These are phyloP conservation scores for Malacoctenus gilli DNA, from an alignment of 2,797 vertebrate genomes.

Conservation along the genomic window DNA sequence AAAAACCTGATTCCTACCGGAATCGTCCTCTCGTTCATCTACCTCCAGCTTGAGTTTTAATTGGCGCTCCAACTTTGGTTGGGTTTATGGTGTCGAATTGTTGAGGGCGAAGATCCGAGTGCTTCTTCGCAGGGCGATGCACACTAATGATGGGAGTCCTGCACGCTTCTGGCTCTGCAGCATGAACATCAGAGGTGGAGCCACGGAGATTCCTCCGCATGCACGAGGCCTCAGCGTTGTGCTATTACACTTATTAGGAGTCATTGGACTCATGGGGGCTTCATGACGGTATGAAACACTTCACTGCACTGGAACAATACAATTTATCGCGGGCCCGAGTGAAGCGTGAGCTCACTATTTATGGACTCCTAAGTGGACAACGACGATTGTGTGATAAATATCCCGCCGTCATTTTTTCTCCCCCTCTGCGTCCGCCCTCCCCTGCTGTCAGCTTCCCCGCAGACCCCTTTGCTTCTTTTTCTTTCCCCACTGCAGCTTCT, in stretches of 20 bases:
- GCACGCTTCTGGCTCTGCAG: too few species aligned
- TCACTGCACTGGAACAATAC: constrained; percentile 25
- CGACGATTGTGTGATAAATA: constrained; percentile 31
- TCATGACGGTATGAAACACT: constrained; percentile 22
- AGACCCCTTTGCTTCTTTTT: background rate
- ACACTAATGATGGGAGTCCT: too few species aligned
- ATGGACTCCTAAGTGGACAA: constrained; percentile 35
- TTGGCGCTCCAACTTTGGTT: too few species aligned
- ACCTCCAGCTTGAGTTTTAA: too few species aligned
- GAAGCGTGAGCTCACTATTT: constrained; percentile 47
- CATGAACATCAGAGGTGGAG: too few species aligned
- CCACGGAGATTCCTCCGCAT: too few species aligned
- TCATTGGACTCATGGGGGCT: background rate
- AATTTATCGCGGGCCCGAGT: constrained; percentile 20
- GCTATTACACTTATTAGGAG: constrained; percentile 5
- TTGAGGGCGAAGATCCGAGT: too few species aligned
- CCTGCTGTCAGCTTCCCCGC: constrained; percentile 11
- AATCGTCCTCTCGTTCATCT: too few species aligned
- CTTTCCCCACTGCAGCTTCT: too few species aligned
- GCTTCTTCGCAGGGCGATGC: too few species aligned
- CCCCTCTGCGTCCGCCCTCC: background rate
- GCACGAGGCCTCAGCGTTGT: constrained; percentile 3
- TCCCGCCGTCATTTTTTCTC: constrained; percentile 23
- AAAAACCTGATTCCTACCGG: too few species aligned
- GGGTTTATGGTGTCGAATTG: too few species aligned